phyloP scores from a whole-genome alignment of 2,113 vertebrate species.

The Engystomops pustulosus region DNA sequence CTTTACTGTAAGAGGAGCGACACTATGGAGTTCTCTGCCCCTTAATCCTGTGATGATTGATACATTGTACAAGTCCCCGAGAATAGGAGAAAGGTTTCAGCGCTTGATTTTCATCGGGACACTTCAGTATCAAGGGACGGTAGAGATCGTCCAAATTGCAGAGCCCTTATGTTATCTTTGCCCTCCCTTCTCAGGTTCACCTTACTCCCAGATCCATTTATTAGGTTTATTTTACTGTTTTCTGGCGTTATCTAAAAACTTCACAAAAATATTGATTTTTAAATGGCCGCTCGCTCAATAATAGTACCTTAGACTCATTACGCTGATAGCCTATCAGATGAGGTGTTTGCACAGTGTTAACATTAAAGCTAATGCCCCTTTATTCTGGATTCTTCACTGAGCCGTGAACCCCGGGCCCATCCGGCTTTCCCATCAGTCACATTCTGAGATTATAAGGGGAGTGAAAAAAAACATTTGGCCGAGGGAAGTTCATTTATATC shows the following conservation, averaged over 20 bases:
- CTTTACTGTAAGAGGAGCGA: no score
- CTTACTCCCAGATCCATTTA: neutral
- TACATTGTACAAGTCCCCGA: no score
- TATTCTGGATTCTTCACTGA: neutral
- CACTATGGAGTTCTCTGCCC: no score
- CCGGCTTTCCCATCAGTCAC: neutral
- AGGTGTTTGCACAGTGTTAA: slow-evolving; percentile 27
- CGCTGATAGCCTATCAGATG: slow-evolving; percentile 36
- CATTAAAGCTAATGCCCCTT: slow-evolving; percentile 19
- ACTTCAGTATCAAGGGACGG: no score
- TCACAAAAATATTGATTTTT: slow-evolving; percentile 21
- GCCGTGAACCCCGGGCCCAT: neutral
- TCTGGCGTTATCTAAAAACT: slow-evolving; percentile 19
- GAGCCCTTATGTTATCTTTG: no score
- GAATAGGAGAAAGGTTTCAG: no score
- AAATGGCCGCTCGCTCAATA: slow-evolving; percentile 39
- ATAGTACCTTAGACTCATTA: slow-evolving; percentile 57
- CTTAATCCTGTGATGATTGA: no score
- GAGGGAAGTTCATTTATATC: no score
- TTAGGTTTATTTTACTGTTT: neutral
- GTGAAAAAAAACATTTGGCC: neutral
- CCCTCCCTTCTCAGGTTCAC: neutral
- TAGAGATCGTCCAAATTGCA: no score
- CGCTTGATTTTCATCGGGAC: no score
- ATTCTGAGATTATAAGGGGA: neutral